Base-by-base conservation (phyloP, 2,888 invertebrate species). In the Candidula unifasciata region DNA sequence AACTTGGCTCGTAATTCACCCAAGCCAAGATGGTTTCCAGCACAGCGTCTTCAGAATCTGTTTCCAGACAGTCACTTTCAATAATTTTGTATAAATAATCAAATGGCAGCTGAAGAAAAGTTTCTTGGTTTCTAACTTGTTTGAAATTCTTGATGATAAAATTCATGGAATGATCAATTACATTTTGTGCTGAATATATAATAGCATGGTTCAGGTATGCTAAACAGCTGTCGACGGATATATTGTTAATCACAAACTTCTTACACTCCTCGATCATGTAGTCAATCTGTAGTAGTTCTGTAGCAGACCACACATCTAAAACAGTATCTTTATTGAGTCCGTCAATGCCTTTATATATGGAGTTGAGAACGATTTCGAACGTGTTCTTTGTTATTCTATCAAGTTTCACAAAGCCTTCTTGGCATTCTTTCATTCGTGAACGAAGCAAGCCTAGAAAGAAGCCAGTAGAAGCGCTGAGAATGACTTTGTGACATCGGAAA, bases 241-340 rank as follows among this genome's bases (percentile, higher is more conserved):
- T 8, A 68, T 44, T 80, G 6, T 80, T 24, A 8, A 68, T 68
- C 52, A 64, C 66, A 44, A 66, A 80, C 18, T 52, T 3, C 18
- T 80, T 68, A 30, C 80, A 80, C 21, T 66, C 68, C 18, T 24
- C 68, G 13, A 52, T 44, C 52, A 80, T 24, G n/a, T 68, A 80
- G 0, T 44, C 33, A n/a, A 80, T 80, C 68, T 80, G 80, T 27
- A 80, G 68, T 13, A 44, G 68, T 27, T 27, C 24, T 16, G 80
- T 27, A 27, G 80, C 80, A 30, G 64, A 30, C 80, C 80, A 80
- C 13, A 80, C 30, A 52, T 66, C 66, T 18, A 68, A 30, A 10
- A 52, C 66, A 54, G 66, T 80, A 1, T 80, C 44, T 30, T 44
- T n/a, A 8, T 37, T 80, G 10, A 80, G 66, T 6, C n/a, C 30